These are phyloP conservation scores for Rutilus rutilus DNA, from an alignment of 2,113 vertebrate genomes.

Conservation along the genomic window DNA sequence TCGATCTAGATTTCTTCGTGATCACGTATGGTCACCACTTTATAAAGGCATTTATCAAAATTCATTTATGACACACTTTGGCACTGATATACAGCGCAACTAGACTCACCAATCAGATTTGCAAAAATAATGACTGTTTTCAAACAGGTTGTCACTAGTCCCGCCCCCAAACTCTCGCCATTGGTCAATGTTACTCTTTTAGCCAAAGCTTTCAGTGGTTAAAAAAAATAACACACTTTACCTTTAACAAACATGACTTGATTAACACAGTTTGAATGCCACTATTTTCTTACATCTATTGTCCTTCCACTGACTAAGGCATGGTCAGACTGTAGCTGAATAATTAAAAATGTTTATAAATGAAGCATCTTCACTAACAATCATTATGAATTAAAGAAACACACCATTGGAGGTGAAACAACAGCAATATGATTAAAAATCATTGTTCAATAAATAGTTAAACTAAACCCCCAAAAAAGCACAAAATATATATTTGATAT, in stretches of 20 bases:
- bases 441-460: neutral
- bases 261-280: neutral
- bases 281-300: neutral
- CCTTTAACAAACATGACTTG: neutral
- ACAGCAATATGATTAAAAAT: neutral
- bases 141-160: neutral
- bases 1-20: neutral
- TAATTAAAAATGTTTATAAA: neutral
- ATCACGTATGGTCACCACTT: neutral
- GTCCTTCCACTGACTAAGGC: too few species aligned
- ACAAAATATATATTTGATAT: too few species aligned
- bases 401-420: neutral
- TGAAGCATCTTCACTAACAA: too few species aligned
- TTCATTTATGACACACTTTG: neutral
- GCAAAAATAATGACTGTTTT: neutral
- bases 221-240: neutral
- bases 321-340: neutral
- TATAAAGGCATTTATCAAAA: neutral
- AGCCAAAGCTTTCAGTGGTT: neutral
- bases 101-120: too few species aligned
- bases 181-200: neutral
- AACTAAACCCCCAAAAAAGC: neutral
- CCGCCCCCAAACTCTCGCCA: neutral
- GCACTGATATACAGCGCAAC: neutral
- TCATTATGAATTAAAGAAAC: too few species aligned